Evolutionary conservation across 2,888 invertebrate genomes (phyloP), one percentile per base, ranked within the genome.

Genomic region (Allophyes oxyacanthae): DNA sequence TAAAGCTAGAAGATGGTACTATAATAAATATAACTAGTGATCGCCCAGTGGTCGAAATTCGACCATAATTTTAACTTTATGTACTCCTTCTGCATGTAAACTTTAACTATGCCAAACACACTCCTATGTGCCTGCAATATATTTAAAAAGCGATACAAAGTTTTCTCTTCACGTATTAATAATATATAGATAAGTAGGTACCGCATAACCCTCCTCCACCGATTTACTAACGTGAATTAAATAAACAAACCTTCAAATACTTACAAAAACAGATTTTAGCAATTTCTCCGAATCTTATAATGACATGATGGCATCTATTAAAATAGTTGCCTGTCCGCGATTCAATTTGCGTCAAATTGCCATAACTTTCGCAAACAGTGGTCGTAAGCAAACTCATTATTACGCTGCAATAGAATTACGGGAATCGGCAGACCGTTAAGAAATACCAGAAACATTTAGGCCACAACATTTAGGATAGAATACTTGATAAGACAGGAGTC

Each of bases 401-500:
- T 36, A 48, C 40, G 53, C 38, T n/a, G n/a, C 40, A 49, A 64
- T 64, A 54, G 40, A 32, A 44, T 11, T 7, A 25, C 15, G 33
- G 14, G 44, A 53, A 48, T 46, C 15, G n/a, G 6, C 7, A 41
- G 28, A 13, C 41, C 4, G 11, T 62, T 44, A 34, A 48, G 50
- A 45, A 62, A 58, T 54, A 56, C 36, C 50, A 25, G 60, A 68
- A 67, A 61, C 55, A 54, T 71, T 75, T 48, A 20, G 25, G 15
- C n/a, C n/a, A n/a, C n/a, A n/a, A n/a, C n/a, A n/a, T n/a, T 75
- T 48, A 20, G 25, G 15, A 40, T 28, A 33, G 58, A 67, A 59
- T 58, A 49, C 40, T 72, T 64, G 30, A 55, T 75, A 50, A 55
- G 37, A 37, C 25, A 55, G 36, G 37, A 66, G 57, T 61, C 70